A percentile compares a stretch with the other conserved stretches of the same genome.
phyloP scores from a whole-genome alignment of 1,140 invertebrate species.

The Drosophila mojavensis region DNA sequence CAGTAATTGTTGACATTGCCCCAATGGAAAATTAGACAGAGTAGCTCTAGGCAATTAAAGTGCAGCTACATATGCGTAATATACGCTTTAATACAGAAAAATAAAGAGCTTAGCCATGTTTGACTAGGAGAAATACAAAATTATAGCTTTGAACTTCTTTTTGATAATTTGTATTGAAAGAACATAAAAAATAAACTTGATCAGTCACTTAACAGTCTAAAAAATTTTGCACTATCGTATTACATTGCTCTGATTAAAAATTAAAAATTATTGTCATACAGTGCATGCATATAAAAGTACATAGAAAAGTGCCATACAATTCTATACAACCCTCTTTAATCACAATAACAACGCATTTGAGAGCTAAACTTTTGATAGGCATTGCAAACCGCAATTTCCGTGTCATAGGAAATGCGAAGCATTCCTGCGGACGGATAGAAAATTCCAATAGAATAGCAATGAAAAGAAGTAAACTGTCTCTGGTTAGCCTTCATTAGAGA shows the following conservation, averaged over 20 bases:
- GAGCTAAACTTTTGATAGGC: background rate
- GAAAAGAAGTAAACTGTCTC: background rate
- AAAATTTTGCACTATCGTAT: too few species aligned
- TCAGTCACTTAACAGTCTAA: too few species aligned
- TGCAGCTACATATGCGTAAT: background rate
- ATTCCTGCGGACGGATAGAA: background rate
- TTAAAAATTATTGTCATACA: too few species aligned
- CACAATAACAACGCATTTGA: background rate
- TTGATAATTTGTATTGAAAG: too few species aligned
- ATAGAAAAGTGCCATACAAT: too few species aligned
- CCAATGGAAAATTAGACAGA: conserved; percentile 6
- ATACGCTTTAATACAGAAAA: conserved; percentile 2
- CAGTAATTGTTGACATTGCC: conserved; percentile 48
- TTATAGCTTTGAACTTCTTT: too few species aligned
- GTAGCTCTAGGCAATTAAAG: conserved; percentile 26
- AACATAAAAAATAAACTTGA: too few species aligned
- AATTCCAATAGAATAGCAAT: background rate
- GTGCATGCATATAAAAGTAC: too few species aligned
- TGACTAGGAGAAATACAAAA: too few species aligned
- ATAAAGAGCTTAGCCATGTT: too few species aligned
- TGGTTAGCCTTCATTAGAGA: background rate
- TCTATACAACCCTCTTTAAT: background rate
- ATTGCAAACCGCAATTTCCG: conserved; percentile 1
- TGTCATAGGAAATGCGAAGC: background rate
- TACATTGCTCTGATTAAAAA: too few species aligned